Evolutionary conservation across 64 coral and sea anemone genomes (phyloP), one percentile per base, ranked within the genome.

Genomic region (Actinia tenebrosa): DNA sequence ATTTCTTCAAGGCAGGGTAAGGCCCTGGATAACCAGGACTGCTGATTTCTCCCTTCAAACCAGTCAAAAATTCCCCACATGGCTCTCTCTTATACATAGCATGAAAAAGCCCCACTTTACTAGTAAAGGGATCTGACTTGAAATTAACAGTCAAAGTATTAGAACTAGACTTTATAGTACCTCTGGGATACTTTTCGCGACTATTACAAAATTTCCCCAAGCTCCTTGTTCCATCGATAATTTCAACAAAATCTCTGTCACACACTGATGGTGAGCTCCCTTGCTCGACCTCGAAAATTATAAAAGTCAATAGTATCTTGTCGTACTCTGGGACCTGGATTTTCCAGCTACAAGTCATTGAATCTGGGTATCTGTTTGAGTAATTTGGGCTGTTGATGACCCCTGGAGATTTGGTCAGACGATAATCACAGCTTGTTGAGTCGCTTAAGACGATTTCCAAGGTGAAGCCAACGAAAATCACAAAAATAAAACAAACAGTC

Each of bases 1-100:
- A 97, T 11, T 87, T 47, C 64, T 90, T 88, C n/a, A 84, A 69
- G 60, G 88, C 94, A 18, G 94, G 88, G 30, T 93, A 97, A 27
- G 88, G 82, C 7, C 26, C 53, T 14, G 91, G 91, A 50, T 82
- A 96, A 64, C 77, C 86, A 53, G 94, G 94, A 22, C 94, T 97
- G 23, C 37, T 18, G 50, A 97, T 77, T 15, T 27, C 30, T 44
- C 82, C 86, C 23, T 14, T 80, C 44, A 75, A 2, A 20, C 77
- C 81, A 11, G 45, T 91, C 27, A 90, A 91, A 44, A 86, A 83
- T 10, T 77, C 88, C 13, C 94, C 94, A 86, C 94, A 97, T 6
- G 94, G 87, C 8, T 92, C 75, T 88, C 80, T 84, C 20, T 15
- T 84, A 83, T 90, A 97, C 37, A 71, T 88, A 25, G 91, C 94